Evolutionary conservation across 30 jellyfish, hydroid and myxozoan species (phyloP).

Genomic region (Aurelia sp.): DNA sequence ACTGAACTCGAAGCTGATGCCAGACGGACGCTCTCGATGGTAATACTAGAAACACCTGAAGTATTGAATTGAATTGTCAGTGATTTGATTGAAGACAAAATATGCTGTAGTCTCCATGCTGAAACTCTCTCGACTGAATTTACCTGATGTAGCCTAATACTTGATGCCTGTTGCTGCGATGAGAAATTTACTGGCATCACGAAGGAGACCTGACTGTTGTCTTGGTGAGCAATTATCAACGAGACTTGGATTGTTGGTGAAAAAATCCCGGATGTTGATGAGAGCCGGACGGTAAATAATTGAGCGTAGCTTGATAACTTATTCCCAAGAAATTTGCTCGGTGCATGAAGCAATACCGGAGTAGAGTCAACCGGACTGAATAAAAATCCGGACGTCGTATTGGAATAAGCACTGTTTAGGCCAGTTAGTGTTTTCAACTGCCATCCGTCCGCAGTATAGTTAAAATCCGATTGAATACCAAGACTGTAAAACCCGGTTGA

Average conservation of each 20-base stretch:
- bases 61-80: slow-evolving; percentile 36
- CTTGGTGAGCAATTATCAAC: not conserved
- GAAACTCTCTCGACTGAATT: slow-evolving; percentile 16
- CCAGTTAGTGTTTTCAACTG: not conserved
- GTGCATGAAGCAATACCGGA: slow-evolving; percentile 25
- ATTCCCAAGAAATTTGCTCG: slow-evolving; percentile 63
- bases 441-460: slow-evolving; percentile 48
- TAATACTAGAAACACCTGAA: not conserved
- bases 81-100: slow-evolving; percentile 32
- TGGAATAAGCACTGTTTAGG: slow-evolving; percentile 8
- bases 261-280: not conserved
- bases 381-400: slow-evolving; percentile 42
- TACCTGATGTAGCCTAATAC: slow-evolving; percentile 26
- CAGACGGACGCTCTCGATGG: slow-evolving; percentile 10
- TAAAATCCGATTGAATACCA: slow-evolving; percentile 16
- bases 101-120: slow-evolving; percentile 40
- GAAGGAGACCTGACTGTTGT: slow-evolving; percentile 36
- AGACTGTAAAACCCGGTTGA: slow-evolving; percentile 33
- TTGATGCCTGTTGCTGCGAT: not conserved
- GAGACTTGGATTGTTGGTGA: not conserved
- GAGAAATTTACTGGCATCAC: slow-evolving; percentile 22
- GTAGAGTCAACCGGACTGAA: slow-evolving; percentile 1
- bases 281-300: slow-evolving; percentile 10
- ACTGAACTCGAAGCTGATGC: slow-evolving; percentile 36
- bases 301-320: slow-evolving; percentile 62